These are phyloP conservation scores for Nematopogon swammerdamellus DNA, from an alignment of 2,888 invertebrate genomes.

Conservation along the genomic window DNA sequence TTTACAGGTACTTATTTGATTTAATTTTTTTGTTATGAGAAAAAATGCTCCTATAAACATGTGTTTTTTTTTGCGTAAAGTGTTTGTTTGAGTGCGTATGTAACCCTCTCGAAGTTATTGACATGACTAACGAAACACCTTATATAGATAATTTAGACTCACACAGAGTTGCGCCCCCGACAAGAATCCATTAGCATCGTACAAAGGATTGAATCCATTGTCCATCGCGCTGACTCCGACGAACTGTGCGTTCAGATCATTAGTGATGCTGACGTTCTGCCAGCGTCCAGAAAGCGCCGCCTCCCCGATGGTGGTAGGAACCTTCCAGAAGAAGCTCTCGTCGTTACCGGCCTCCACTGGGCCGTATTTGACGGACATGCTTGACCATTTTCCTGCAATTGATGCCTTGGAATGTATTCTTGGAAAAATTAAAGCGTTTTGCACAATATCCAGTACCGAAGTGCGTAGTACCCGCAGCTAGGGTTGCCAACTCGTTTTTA, in stretches of 20 bases:
- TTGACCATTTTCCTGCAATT: neutral
- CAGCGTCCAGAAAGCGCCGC: neutral
- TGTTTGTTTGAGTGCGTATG: no score
- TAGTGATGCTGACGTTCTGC: neutral
- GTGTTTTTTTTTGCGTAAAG: no score
- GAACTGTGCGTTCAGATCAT: neutral
- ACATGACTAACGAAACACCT: no score
- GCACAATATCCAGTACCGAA: no score
- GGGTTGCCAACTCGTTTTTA: no score
- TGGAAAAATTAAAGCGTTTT: no score
- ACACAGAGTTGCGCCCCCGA: neutral
- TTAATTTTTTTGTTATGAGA: no score
- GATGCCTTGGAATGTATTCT: no score
- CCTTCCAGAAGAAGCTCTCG: neutral
- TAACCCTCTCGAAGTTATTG: no score
- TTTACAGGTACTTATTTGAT: no score
- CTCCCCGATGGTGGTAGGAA: neutral
- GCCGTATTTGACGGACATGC: neutral
- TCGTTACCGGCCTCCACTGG: neutral
- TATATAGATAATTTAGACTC: neutral
- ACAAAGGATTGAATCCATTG: neutral
- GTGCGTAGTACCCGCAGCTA: no score
- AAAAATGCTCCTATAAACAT: no score
- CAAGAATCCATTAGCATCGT: neutral
- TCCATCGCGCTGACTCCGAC: neutral